Base-by-base conservation (phyloP, 2,797 vertebrate genomes). In the Sebastes matsubarae region DNA sequence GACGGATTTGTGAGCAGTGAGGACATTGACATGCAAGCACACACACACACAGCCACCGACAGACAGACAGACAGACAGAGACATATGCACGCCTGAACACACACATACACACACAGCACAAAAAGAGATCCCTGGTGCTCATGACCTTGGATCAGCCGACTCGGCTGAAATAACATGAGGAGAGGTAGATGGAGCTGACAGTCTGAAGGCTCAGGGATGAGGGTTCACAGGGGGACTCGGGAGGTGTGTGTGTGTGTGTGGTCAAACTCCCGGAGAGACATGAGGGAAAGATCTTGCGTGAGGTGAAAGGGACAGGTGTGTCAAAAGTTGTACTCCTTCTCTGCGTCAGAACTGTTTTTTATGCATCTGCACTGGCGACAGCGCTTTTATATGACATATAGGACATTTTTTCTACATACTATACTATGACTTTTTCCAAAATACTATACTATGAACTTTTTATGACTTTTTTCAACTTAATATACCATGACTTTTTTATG, bases 141-240 rank as follows among this genome's bases (percentile, higher is more conserved):
- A 74, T 91, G 93, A 94, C 94, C 93, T 93, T 94, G 93, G 89
- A 88, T 87, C 80, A 83, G 88, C 74, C 72, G 59, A 73, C 80
- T 88, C 75, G 76, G 75, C 91, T 90, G 89, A 87, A 93, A 92
- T 80, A 93, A 94, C 89, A 92, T 14, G 84, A 88, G 90, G 82
- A 85, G 87, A 89, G 89, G 87, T 91, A 85, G 92, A 93, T 76
- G 83, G 81, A 88, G 90, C 81, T 89, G 91, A 93, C 89, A 92
- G 92, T 79, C 82, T 81, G 84, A 90, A 61, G 87, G 82, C 84
- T 93, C 81, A 70, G 80, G 77, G 87, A 91, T 72, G 76, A 77
- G 36, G 67, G 81, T 70, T 89, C 80, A 88, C 80, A 55, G 73
- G 72, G 77, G 80, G 77, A 81, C 57, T 79, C 3, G 0, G 38